A percentile compares a stretch with the other conserved stretches of the same genome.
These are phyloP conservation scores for Boloria selene DNA, from an alignment of 2,888 invertebrate species.

Conservation along the genomic window DNA sequence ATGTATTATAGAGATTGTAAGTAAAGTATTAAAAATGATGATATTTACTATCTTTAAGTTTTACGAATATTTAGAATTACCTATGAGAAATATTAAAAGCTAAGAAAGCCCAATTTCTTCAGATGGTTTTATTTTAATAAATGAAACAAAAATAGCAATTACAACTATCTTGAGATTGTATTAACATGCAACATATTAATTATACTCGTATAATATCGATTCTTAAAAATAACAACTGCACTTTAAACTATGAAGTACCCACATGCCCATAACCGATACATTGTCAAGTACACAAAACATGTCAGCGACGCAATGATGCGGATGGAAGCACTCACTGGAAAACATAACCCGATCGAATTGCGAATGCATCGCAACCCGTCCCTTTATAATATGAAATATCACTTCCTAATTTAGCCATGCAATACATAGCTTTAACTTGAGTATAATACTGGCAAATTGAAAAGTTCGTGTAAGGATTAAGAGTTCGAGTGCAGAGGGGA, in stretches of 20 bases:
- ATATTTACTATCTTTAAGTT: no score
- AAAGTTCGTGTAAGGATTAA: slow-evolving; percentile 25
- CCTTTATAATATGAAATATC: background rate
- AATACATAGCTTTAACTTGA: slow-evolving; percentile 33
- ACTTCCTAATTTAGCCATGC: slow-evolving; percentile 25
- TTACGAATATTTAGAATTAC: background rate
- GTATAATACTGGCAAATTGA: slow-evolving; percentile 34
- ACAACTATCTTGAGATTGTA: no score
- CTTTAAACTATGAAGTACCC: slow-evolving; percentile 23
- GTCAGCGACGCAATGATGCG: slow-evolving; percentile 61
- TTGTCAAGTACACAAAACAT: slow-evolving; percentile 59
- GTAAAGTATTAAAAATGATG: no score
- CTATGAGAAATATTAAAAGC: background rate
- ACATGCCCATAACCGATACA: slow-evolving; percentile 44
- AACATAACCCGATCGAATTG: slow-evolving; percentile 44
- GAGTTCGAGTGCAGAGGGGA: slow-evolving; percentile 25
- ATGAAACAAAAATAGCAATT: no score
- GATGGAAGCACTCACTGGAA: slow-evolving; percentile 58
- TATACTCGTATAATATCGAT: background rate
- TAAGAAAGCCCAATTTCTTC: no score
- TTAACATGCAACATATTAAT: background rate
- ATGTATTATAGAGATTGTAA: no score
- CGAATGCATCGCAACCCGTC: slow-evolving; percentile 28
- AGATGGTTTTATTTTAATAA: no score
- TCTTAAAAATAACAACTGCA: background rate